phyloP scores from a whole-genome alignment of 2,888 invertebrate genomes.

The Trichogramma evanescens region DNA sequence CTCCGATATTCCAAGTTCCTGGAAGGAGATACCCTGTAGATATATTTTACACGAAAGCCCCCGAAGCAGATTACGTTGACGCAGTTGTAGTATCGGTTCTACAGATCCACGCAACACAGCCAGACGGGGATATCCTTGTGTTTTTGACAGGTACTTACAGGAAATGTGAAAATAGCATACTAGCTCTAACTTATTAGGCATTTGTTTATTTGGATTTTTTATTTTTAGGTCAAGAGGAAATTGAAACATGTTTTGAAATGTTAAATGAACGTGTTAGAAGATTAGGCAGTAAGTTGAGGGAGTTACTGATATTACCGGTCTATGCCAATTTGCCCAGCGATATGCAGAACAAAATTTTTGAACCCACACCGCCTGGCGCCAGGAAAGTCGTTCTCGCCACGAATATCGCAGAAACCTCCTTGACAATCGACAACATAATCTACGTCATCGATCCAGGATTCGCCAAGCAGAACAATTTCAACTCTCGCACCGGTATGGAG shows the following conservation, averaged over 20 bases:
- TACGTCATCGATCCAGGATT: conserved; percentile 99
- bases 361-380: conserved; percentile 92
- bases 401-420: conserved; percentile 97
- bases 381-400: conserved; percentile 95
- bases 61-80: conserved; percentile 98
- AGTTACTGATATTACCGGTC: conserved; percentile 88
- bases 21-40: conserved; percentile 97
- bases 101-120: conserved; percentile 97
- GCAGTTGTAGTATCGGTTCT: conserved; percentile 95
- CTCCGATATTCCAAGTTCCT: conserved; percentile 95
- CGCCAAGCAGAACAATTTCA: conserved; percentile 97
- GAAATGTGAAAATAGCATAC: background rate
- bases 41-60: conserved; percentile 98
- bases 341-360: conserved; percentile 98
- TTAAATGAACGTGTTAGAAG: conserved; percentile 84
- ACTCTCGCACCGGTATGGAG: conserved; percentile 97
- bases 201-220: background rate
- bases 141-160: conserved; percentile 74
- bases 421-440: conserved; percentile 97
- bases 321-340: conserved; percentile 98
- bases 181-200: background rate
- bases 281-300: conserved; percentile 87
- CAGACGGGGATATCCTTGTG: conserved; percentile 90
- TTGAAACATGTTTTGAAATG: conserved; percentile 83
- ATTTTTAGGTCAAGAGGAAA: conserved; percentile 67